Conservation (phyloP, 2,797 vertebrate genomes). For the Melanotaenia trifasciata region DNA sequence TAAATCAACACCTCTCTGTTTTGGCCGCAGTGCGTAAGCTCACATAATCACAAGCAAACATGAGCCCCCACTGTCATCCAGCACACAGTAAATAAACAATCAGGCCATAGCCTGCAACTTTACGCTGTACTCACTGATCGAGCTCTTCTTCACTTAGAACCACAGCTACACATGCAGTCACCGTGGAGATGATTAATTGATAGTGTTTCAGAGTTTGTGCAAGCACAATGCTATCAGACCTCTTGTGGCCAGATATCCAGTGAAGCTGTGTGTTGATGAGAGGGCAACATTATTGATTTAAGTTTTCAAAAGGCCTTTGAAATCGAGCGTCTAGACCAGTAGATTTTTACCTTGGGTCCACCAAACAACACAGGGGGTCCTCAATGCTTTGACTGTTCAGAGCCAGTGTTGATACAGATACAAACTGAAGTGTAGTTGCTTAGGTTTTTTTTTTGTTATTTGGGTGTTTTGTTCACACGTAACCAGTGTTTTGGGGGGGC, state of each 20-base stretch:
- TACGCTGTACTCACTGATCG: conserved; percentile 1
- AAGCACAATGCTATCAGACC: conserved; percentile 35
- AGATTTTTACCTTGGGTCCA: too few species aligned
- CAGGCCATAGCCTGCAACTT: conserved; percentile 7
- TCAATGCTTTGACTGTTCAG: too few species aligned
- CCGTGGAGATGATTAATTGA: conserved; percentile 48
- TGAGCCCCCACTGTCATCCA: conserved; percentile 16
- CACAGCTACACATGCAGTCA: conserved; percentile 18
- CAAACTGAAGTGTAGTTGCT: too few species aligned
- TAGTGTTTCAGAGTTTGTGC: conserved; percentile 41
- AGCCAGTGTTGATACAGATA: too few species aligned
- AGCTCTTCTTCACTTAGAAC: conserved; percentile 21
- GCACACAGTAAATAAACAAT: conserved; percentile 20
- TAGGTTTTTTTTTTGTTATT: too few species aligned
- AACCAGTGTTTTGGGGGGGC: too few species aligned
- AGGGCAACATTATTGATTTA: conserved; percentile 55
- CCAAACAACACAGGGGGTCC: too few species aligned
- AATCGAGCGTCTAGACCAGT: conserved; percentile 41
- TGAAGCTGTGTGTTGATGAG: conserved; percentile 46
- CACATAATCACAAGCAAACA: conserved; percentile 32
- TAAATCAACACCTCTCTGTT: conserved; percentile 4
- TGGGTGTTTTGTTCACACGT: too few species aligned
- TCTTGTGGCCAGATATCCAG: conserved; percentile 35
- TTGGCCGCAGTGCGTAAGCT: conserved; percentile 10
- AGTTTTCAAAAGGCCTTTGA: conserved; percentile 61